Evolutionary conservation across 2,888 invertebrate genomes (phyloP).

Genomic region (Nebria salina): DNA sequence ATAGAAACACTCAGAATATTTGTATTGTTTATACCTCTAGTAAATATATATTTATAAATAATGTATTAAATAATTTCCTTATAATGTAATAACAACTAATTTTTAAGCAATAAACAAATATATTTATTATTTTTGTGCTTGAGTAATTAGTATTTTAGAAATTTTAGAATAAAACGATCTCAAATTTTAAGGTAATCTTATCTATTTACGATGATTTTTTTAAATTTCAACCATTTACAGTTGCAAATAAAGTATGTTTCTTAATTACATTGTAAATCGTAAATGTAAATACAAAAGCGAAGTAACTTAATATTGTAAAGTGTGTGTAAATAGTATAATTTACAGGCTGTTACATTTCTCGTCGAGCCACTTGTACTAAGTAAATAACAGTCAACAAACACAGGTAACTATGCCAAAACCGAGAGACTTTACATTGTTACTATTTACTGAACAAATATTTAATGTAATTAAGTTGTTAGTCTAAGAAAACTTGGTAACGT

Average conservation of each 20-base stretch:
- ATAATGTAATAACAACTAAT: too few relatives aligned
- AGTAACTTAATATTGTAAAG: not conserved
- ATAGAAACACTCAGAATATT: too few relatives aligned
- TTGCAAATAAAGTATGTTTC: not conserved
- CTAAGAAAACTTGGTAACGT: not conserved
- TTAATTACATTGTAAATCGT: not conserved
- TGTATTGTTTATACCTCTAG: too few relatives aligned
- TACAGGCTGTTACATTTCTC: not conserved
- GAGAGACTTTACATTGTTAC: constrained; percentile 13
- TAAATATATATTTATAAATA: too few relatives aligned
- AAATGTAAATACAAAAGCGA: not conserved
- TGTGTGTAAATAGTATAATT: not conserved
- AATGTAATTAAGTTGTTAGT: constrained; percentile 13
- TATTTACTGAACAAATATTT: constrained; percentile 22
- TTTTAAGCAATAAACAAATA: too few relatives aligned
- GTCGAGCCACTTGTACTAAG: not conserved
- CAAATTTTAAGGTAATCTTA: too few relatives aligned
- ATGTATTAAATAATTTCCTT: too few relatives aligned
- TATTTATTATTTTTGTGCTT: too few relatives aligned
- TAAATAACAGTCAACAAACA: constrained; percentile 27
- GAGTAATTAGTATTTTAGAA: too few relatives aligned
- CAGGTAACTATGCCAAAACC: constrained; percentile 6
- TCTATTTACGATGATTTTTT: too few relatives aligned
- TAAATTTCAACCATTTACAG: not conserved
- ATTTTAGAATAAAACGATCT: too few relatives aligned